Percentiles rank a stretch among this genome's conserved stretches.
These are phyloP conservation scores for Eciton burchellii DNA, from an alignment of 1,140 invertebrate species.

Conservation along the genomic window DNA sequence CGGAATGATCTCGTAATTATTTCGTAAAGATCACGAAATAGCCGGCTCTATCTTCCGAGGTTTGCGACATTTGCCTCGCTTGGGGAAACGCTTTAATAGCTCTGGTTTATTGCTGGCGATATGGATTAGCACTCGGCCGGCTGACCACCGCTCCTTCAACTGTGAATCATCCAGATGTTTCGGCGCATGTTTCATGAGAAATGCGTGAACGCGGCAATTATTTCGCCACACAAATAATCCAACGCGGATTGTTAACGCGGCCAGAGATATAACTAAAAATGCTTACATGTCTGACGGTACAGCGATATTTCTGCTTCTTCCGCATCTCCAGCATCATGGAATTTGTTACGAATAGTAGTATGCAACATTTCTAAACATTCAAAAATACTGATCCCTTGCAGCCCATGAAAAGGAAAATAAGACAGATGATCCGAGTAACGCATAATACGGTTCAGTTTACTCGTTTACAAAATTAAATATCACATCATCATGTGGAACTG, in stretches of 20 bases:
- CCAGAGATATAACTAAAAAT: background rate
- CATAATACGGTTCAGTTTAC: too few relatives aligned
- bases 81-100: conserved; percentile 37
- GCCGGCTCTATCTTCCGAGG: background rate
- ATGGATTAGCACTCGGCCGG: conserved; percentile 47
- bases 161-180: conserved; percentile 38
- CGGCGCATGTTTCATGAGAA: conserved; percentile 21
- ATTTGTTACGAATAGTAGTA: too few relatives aligned
- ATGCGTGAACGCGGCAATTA: conserved; percentile 45
- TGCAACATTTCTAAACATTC: too few relatives aligned
- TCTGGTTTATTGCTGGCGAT: conserved; percentile 57
- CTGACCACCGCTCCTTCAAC: conserved; percentile 36
- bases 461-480: too few relatives aligned
- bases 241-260: conserved; percentile 12
- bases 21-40: background rate
- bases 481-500: too few relatives aligned
- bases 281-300: background rate
- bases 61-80: background rate
- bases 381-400: too few relatives aligned
- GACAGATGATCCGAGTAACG: too few relatives aligned
- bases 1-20: too few relatives aligned
- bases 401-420: too few relatives aligned
- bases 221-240: conserved; percentile 29
- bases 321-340: too few relatives aligned
- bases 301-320: too few relatives aligned